A percentile compares a stretch with the other conserved stretches of the same genome.
phyloP scores from a whole-genome alignment of 2,888 invertebrate species.

The Limnephilus auricula region DNA sequence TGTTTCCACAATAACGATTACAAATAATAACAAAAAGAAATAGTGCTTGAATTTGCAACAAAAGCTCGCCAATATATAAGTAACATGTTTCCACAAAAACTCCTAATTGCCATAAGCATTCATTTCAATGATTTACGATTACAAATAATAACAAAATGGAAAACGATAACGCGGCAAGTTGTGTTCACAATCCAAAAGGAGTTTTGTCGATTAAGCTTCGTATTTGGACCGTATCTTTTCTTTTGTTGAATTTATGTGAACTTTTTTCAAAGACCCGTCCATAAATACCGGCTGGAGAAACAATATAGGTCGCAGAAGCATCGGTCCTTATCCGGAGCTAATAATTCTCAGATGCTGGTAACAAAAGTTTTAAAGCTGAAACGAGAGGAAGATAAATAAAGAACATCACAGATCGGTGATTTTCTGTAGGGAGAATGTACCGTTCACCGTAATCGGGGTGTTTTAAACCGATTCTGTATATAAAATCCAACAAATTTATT shows the following conservation, averaged over 20 bases:
- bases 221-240: constrained; percentile 41
- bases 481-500: not conserved
- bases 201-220: constrained; percentile 22
- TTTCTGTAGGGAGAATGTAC: not conserved
- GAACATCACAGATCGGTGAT: constrained; percentile 48
- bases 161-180: constrained; percentile 10
- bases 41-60: not conserved
- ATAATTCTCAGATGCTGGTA: constrained; percentile 44
- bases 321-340: constrained; percentile 38
- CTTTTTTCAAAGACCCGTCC: constrained; percentile 38
- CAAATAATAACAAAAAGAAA: too few species aligned
- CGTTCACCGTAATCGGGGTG: not conserved
- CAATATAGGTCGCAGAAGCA: constrained; percentile 48
- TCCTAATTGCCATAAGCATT: not conserved
- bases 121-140: not conserved
- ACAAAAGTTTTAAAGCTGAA: constrained; percentile 48
- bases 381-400: constrained; percentile 44
- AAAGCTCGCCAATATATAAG: not conserved
- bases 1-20: not conserved
- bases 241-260: constrained; percentile 36
- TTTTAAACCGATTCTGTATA: not conserved
- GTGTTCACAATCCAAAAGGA: constrained; percentile 15
- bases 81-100: not conserved
- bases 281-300: constrained; percentile 32
- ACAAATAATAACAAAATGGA: not conserved